Evolutionary conservation across 92 coral and sea anemone genomes (phyloP), one percentile per base, ranked within the genome.

Genomic region (Isaurus tuberculatus): DNA sequence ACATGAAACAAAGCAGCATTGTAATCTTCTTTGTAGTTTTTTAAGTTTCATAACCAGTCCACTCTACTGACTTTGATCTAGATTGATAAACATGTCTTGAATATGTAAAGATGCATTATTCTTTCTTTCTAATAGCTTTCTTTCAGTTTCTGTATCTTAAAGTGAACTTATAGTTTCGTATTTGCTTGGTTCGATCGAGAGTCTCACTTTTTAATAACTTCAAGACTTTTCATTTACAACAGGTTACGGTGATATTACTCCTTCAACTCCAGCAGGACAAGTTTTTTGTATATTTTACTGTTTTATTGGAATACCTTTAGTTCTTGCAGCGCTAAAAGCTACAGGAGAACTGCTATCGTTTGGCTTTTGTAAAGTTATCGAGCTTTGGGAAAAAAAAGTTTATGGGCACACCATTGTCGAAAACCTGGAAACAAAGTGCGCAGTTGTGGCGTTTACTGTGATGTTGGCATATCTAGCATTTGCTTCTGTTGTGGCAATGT

Each of bases 241-340:
- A 84, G 93, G 88, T 16, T 90, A 79, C 42, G 93, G 93, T 17
- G 83, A 87, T 23, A 84, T 87, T 22, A 88, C 93, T 26, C 93
- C 93, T 6, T 42, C 33, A 40, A 84, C 84, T 3, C 43, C 73
- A 15, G 65, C 83, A 36, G 93, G 91, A 7, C 88, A 90, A 65
- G 86, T 73, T 8, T 32, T 90, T 29, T 70, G 85, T 63, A 90
- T 90, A 5, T 37, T 84, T 2, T 84, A 58, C 44, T 83, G 91
- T 28, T 40, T 84, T 1, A 65, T 90, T 36, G 93, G 93, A 44
- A 85, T 90, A 31, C 93, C 91, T 13, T 55, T 90, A 63, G 58
- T 86, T 30, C 85, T 90, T 83, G 60, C 89, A 61, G 86, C 91
- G 20, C 72, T 87, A 9, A 90, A 90, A 67, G 27, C 93, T 34